Conservation (phyloP, 2,113 vertebrate genomes). For the Ciconia stormi region DNA sequence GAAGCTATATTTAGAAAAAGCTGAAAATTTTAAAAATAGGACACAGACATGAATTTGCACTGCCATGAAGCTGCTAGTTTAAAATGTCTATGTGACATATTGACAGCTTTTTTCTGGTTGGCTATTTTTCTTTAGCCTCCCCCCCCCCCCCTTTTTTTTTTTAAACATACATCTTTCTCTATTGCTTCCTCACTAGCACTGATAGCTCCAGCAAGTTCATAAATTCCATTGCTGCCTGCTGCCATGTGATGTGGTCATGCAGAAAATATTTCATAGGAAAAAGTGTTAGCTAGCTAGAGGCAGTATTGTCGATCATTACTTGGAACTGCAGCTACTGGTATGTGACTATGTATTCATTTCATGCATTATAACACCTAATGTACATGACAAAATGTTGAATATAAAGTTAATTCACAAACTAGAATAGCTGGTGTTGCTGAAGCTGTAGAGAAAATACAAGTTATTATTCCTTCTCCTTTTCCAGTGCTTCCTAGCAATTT, state of each 20-base stretch:
- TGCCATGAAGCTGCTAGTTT: slow-evolving; percentile 3
- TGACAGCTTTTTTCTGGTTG: not conserved
- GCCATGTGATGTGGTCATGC: slow-evolving; percentile 65
- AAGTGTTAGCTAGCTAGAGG: slow-evolving; percentile 63
- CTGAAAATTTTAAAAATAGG: slow-evolving; percentile 10
- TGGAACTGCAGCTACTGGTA: slow-evolving; percentile 56
- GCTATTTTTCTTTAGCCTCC: not conserved
- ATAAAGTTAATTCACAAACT: slow-evolving; percentile 65
- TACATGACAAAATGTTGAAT: slow-evolving; percentile 71
- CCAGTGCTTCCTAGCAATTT: not conserved
- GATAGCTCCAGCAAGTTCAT: slow-evolving; percentile 58
- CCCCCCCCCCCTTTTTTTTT: fast-evolving
- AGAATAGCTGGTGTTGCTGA: not conserved
- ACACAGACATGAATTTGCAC: not conserved
- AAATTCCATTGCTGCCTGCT: slow-evolving; percentile 64
- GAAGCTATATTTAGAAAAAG: slow-evolving; percentile 47
- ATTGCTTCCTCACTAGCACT: not conserved
- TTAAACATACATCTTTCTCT: not conserved
- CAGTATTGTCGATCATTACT: slow-evolving; percentile 49
- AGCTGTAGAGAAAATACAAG: not conserved
- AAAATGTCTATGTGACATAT: not conserved
- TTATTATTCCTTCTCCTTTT: not conserved
- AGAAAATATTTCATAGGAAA: slow-evolving; percentile 66
- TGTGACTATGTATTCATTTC: slow-evolving; percentile 75
- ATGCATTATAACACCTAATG: slow-evolving; percentile 73